A percentile compares a stretch with the other conserved stretches of the same genome.
Conservation (phyloP, 1,140 invertebrate genomes). For the Marisa cornuarietis region DNA sequence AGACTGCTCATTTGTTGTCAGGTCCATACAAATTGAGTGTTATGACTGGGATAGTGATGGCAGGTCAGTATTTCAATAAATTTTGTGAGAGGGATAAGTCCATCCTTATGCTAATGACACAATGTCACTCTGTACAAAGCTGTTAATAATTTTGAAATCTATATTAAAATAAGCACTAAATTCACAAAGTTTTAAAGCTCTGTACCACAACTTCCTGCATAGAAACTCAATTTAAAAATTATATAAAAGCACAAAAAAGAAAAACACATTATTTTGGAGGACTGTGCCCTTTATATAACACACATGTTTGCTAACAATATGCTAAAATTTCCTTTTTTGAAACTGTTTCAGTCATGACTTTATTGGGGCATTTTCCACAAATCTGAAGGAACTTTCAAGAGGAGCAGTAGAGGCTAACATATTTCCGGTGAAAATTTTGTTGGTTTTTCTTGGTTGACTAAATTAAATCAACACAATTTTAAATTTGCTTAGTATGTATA, state of each 20-base stretch:
- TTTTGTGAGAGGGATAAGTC: background rate
- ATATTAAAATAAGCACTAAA: too few species aligned
- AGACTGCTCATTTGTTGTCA: background rate
- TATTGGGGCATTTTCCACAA: constrained; percentile 68
- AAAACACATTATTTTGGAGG: background rate
- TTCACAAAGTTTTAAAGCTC: too few species aligned
- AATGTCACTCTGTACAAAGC: too few species aligned
- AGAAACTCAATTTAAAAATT: too few species aligned
- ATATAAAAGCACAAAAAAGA: background rate
- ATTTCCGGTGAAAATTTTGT: constrained; percentile 46
- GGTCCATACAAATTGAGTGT: constrained; percentile 61
- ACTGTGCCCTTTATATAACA: background rate
- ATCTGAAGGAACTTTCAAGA: constrained; percentile 56
- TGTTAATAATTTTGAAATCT: too few species aligned
- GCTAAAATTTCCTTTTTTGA: background rate
- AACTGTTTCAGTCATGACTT: constrained; percentile 63
- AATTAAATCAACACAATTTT: too few species aligned
- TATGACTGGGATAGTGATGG: constrained; percentile 69
- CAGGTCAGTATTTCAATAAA: constrained; percentile 40
- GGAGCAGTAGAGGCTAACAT: constrained; percentile 44
- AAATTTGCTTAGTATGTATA: too few species aligned
- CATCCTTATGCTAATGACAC: too few species aligned
- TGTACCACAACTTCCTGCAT: too few species aligned
- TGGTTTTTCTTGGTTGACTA: background rate
- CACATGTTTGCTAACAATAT: too few species aligned